Conservation (phyloP, 2,888 invertebrate genomes). For the Myopa tessellatipennis region DNA sequence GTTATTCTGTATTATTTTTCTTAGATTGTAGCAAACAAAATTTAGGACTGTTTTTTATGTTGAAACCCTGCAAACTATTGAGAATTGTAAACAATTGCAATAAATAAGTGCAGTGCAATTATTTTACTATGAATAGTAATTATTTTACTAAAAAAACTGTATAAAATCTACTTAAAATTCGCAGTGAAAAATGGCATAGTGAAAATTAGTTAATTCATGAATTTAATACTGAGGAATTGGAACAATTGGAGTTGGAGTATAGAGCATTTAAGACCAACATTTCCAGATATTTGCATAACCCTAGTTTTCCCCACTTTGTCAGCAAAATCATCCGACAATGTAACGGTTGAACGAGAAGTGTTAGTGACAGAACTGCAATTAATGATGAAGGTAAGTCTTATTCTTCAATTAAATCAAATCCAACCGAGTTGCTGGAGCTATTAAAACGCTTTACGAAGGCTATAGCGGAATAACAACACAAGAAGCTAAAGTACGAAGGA, state of each 20-base stretch:
- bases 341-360: constrained; percentile 43
- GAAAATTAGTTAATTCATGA: constrained; percentile 59
- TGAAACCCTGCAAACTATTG: too few relatives aligned
- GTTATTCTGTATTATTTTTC: too few relatives aligned
- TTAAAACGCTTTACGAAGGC: constrained; percentile 82
- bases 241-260: constrained; percentile 50
- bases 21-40: too few relatives aligned
- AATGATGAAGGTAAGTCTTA: constrained; percentile 55
- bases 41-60: too few relatives aligned
- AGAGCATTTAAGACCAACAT: constrained; percentile 49
- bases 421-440: constrained; percentile 73
- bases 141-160: not conserved
- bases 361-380: constrained; percentile 61
- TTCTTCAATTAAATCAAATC: constrained; percentile 67
- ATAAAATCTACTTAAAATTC: not conserved
- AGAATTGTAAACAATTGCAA: too few relatives aligned
- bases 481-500: constrained; percentile 71
- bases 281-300: constrained; percentile 53
- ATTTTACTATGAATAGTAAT: too few relatives aligned
- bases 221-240: constrained; percentile 53
- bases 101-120: constrained; percentile 38
- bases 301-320: constrained; percentile 55
- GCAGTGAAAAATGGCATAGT: constrained; percentile 54
- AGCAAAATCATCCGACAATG: constrained; percentile 30
- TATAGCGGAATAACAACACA: constrained; percentile 80